These are phyloP conservation scores for Oxyscelio sp. DNA, from an alignment of 2,888 invertebrate genomes.

Conservation along the genomic window DNA sequence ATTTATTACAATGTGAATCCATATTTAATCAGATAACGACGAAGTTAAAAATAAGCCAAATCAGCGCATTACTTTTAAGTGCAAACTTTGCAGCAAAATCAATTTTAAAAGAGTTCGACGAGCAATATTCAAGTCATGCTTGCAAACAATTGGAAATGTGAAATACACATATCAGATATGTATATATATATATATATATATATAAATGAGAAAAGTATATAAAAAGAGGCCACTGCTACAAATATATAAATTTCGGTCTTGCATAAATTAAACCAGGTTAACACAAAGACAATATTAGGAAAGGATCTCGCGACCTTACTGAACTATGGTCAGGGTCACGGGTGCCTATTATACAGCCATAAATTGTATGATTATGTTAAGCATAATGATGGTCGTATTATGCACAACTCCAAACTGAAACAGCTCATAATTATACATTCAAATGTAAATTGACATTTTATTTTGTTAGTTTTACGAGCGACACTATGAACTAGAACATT, in stretches of 20 bases:
- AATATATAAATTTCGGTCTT: slow-evolving; percentile 46
- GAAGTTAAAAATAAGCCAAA: slow-evolving; percentile 35
- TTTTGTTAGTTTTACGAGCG: slow-evolving; percentile 41
- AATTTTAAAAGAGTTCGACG: slow-evolving; percentile 24
- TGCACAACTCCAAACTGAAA: slow-evolving; percentile 66
- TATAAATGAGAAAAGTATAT: slow-evolving; percentile 70
- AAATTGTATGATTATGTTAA: slow-evolving; percentile 81
- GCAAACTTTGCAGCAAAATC: slow-evolving; percentile 48
- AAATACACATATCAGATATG: slow-evolving; percentile 83
- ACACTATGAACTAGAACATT: slow-evolving; percentile 42
- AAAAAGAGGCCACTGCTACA: slow-evolving; percentile 21
- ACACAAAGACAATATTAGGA: slow-evolving; percentile 76
- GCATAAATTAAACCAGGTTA: slow-evolving; percentile 76
- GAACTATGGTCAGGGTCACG: slow-evolving; percentile 73
- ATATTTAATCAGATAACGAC: slow-evolving; percentile 60
- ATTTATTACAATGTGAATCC: slow-evolving; percentile 56
- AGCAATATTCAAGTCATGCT: slow-evolving; percentile 24
- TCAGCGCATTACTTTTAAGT: slow-evolving; percentile 36
- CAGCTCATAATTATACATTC: slow-evolving; percentile 57
- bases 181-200: too few species aligned
- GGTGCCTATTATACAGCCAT: slow-evolving; percentile 76
- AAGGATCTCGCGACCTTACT: slow-evolving; percentile 74
- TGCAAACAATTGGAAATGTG: slow-evolving; percentile 70
- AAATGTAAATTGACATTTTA: slow-evolving; percentile 62
- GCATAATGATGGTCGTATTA: slow-evolving; percentile 72